These are phyloP conservation scores for Timema cristinae DNA, from an alignment of 2,888 invertebrate species.

Conservation along the genomic window DNA sequence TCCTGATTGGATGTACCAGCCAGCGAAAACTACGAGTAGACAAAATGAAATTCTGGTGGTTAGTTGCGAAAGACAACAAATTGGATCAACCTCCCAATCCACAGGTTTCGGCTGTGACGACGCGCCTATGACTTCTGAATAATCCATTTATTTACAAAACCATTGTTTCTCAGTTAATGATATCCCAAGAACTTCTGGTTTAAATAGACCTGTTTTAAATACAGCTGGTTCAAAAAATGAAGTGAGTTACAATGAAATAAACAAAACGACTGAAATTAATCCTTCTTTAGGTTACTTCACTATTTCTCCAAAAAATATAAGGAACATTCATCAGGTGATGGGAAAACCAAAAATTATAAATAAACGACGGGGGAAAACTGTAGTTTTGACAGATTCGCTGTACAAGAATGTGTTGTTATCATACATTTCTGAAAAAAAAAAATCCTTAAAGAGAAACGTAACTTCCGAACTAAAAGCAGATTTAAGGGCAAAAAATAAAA, in stretches of 20 bases:
- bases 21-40: slow-evolving; percentile 12
- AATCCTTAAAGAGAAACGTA: neutral
- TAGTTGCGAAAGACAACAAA: too few relatives aligned
- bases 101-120: too few relatives aligned
- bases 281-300: too few relatives aligned
- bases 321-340: neutral
- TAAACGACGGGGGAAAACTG: neutral
- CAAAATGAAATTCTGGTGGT: too few relatives aligned
- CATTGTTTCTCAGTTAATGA: too few relatives aligned
- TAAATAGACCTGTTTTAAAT: too few relatives aligned
- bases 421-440: neutral
- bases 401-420: neutral
- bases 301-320: neutral
- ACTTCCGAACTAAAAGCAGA: neutral
- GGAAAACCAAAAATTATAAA: neutral
- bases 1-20: slow-evolving; percentile 5
- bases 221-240: too few relatives aligned
- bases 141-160: neutral
- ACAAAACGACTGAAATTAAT: too few relatives aligned
- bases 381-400: neutral
- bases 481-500: neutral
- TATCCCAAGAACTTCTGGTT: too few relatives aligned
- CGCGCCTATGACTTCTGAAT: too few relatives aligned
- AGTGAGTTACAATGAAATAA: too few relatives aligned
- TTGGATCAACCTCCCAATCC: too few relatives aligned